phyloP scores from a whole-genome alignment of 2,888 invertebrate genomes.

The Gryllus longicercus region DNA sequence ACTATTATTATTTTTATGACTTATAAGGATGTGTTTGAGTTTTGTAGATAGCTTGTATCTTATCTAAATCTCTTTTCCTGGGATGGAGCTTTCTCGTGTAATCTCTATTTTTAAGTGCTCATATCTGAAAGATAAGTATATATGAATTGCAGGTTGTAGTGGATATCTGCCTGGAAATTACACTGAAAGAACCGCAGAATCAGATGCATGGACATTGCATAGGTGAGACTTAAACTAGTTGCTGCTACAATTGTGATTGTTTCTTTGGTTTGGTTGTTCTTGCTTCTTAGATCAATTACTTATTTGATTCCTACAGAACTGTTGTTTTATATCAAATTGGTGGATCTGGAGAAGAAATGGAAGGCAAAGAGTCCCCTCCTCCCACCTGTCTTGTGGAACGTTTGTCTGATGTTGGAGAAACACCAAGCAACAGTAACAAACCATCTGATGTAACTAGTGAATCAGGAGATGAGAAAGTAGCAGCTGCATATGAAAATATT shows the following conservation, averaged over 20 bases:
- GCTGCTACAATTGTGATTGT: not conserved
- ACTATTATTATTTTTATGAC: too few relatives aligned
- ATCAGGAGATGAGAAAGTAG: conserved; percentile 40
- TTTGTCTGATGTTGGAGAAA: conserved; percentile 21
- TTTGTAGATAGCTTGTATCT: too few relatives aligned
- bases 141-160: conserved; percentile 54
- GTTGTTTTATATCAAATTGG: not conserved
- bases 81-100: too few relatives aligned
- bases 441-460: conserved; percentile 35
- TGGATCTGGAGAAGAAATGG: not conserved
- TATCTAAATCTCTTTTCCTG: too few relatives aligned
- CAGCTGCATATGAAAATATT: conserved; percentile 37
- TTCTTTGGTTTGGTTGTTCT: not conserved
- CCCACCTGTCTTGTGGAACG: not conserved
- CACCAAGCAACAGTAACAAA: conserved; percentile 26
- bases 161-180: conserved; percentile 80
- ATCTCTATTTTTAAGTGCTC: too few relatives aligned
- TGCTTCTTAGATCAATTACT: too few relatives aligned
- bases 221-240: conserved; percentile 43
- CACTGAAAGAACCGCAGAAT: conserved; percentile 79
- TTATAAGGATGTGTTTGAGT: too few relatives aligned
- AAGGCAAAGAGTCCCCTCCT: not conserved
- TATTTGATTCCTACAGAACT: not conserved
- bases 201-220: conserved; percentile 89
- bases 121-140: not conserved